Evolutionary conservation across 2,888 invertebrate species (phyloP).

Genomic region (Tipula helvola): DNA sequence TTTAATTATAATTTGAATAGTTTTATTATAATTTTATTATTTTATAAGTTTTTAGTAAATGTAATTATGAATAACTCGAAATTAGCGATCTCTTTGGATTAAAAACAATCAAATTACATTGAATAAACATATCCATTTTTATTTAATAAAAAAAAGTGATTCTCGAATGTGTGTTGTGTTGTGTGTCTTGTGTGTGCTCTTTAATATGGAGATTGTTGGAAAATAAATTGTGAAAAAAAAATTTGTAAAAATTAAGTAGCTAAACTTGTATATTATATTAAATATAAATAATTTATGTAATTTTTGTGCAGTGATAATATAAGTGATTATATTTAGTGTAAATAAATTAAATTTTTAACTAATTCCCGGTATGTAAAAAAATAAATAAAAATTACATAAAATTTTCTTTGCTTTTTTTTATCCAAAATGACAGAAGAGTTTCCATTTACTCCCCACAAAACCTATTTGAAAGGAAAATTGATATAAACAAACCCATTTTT

Average conservation of each 20-base stretch:
- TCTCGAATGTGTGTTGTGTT: background rate
- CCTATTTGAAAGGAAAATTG: background rate
- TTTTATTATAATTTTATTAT: background rate
- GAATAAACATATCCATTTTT: background rate
- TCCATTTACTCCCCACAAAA: background rate
- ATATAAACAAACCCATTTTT: background rate
- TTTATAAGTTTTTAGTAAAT: background rate
- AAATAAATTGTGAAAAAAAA: background rate
- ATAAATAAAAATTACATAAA: background rate
- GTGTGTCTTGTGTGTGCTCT: background rate
- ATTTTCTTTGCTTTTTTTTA: background rate
- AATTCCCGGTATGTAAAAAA: background rate
- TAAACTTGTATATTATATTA: background rate
- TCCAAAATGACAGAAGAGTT: background rate
- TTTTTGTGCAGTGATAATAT: background rate
- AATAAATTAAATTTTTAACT: background rate
- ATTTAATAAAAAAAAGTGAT: background rate
- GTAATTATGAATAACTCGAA: background rate
- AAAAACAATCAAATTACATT: background rate
- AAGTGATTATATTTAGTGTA: background rate
- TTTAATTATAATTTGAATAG: background rate
- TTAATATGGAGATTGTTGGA: background rate
- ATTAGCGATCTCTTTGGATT: background rate
- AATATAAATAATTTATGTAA: background rate
- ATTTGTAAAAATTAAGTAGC: background rate